phyloP scores from a whole-genome alignment of 2,888 invertebrate genomes.

The Marasmarcha lunaedactyla region DNA sequence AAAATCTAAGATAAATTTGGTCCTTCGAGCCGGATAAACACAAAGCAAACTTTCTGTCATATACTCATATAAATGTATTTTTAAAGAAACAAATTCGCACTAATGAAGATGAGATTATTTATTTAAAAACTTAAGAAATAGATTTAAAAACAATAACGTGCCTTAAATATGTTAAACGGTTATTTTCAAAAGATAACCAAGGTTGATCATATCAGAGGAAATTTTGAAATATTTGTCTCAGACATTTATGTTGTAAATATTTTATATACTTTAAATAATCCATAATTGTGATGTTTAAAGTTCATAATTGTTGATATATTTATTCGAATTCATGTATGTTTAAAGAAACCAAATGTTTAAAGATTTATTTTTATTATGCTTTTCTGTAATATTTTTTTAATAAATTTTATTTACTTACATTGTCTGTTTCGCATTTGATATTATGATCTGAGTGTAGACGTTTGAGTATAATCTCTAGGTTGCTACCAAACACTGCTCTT shows the following conservation, averaged over 20 bases:
- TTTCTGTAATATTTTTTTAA: conserved; percentile 25
- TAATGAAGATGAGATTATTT: not conserved
- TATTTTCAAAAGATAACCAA: not conserved
- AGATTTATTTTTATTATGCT: conserved; percentile 27
- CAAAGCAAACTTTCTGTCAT: too few species aligned
- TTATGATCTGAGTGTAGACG: too few species aligned
- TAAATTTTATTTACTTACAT: conserved; percentile 29
- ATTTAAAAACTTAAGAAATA: not conserved
- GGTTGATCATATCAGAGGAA: not conserved
- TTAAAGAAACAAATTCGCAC: conserved; percentile 15
- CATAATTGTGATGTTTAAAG: conserved; percentile 2
- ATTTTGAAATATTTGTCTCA: not conserved
- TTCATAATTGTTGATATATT: conserved; percentile 2
- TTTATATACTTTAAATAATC: not conserved
- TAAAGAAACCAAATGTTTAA: not conserved
- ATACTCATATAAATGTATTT: conserved; percentile 26
- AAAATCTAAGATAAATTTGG: too few species aligned
- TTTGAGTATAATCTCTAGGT: too few species aligned
- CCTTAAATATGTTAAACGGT: not conserved
- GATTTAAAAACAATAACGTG: not conserved
- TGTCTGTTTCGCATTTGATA: conserved; percentile 16
- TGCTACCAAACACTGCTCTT: too few species aligned
- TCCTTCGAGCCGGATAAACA: too few species aligned
- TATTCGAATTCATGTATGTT: conserved; percentile 2
- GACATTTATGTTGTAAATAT: conserved; percentile 1